phyloP scores from a whole-genome alignment of 2,113 vertebrate species.

The Ondatra zibethicus region DNA sequence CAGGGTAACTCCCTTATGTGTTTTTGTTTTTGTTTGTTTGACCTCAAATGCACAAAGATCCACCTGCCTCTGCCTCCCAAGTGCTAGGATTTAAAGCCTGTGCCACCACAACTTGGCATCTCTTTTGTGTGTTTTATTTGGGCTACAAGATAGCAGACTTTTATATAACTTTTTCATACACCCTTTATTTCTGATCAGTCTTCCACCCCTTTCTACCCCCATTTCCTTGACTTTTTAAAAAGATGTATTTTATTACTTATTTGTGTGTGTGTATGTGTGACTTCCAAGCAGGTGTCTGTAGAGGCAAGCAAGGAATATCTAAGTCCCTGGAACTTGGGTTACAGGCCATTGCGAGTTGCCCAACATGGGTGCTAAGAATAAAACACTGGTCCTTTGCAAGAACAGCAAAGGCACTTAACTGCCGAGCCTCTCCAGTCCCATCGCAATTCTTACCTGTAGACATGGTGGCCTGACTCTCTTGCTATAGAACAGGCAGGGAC shows the following conservation, averaged over 20 bases:
- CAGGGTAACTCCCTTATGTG: not conserved
- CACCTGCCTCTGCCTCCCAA: too few relatives aligned
- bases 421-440: not conserved
- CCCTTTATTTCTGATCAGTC: not conserved
- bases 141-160: not conserved
- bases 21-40: not conserved
- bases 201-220: not conserved
- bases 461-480: too few relatives aligned
- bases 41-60: too few relatives aligned
- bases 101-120: too few relatives aligned
- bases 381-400: not conserved
- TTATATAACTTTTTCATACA: not conserved
- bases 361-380: too few relatives aligned
- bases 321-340: too few relatives aligned
- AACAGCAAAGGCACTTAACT: not conserved
- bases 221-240: not conserved
- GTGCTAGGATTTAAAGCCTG: too few relatives aligned
- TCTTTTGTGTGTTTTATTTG: not conserved
- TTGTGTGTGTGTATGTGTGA: not conserved
- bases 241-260: not conserved
- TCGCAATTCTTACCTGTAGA: not conserved
- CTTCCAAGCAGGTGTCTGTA: not conserved
- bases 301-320: too few relatives aligned
- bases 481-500: too few relatives aligned
- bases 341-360: too few relatives aligned